phyloP scores from a whole-genome alignment of 2,888 invertebrate species.

The Callimorpha dominula region DNA sequence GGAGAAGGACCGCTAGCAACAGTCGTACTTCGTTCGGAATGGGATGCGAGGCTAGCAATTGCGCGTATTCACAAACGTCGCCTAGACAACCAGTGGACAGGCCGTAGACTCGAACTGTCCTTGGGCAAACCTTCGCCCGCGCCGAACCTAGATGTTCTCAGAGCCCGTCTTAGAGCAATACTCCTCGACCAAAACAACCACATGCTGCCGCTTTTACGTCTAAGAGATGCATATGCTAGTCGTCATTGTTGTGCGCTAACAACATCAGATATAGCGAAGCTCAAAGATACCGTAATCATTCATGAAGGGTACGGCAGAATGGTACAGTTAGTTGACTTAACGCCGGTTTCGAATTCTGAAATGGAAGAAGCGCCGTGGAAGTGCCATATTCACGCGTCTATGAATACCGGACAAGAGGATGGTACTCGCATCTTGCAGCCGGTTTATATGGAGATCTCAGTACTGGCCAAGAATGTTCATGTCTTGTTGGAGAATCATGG shows the following conservation, averaged over 20 bases:
- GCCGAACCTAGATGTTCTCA: slow-evolving; percentile 88
- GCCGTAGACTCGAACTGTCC: slow-evolving; percentile 92
- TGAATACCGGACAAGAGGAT: slow-evolving; percentile 74
- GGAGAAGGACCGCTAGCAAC: slow-evolving; percentile 88
- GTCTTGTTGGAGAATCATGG: slow-evolving; percentile 91
- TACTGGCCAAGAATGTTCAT: slow-evolving; percentile 89
- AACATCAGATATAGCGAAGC: slow-evolving; percentile 90
- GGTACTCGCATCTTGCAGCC: slow-evolving; percentile 88
- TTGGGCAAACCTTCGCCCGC: slow-evolving; percentile 88
- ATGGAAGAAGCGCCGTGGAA: slow-evolving; percentile 83
- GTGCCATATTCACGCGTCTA: slow-evolving; percentile 81
- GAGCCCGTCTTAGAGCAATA: slow-evolving; percentile 90
- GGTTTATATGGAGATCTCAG: slow-evolving; percentile 89
- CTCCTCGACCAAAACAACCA: slow-evolving; percentile 92
- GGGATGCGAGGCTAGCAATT: slow-evolving; percentile 91
- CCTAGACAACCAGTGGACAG: slow-evolving; percentile 88
- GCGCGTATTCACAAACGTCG: slow-evolving; percentile 94
- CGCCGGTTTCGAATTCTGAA: slow-evolving; percentile 70
- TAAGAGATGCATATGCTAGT: slow-evolving; percentile 94
- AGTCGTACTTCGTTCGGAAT: slow-evolving; percentile 89
- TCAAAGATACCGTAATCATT: slow-evolving; percentile 90
- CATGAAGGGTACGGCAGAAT: slow-evolving; percentile 79
- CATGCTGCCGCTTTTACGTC: slow-evolving; percentile 91
- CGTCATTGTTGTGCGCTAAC: slow-evolving; percentile 92
- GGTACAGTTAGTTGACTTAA: slow-evolving; percentile 76